Evolutionary conservation across 2,797 vertebrate species (phyloP), one percentile per base, ranked within the genome.

Genomic region (Rhinoraja longicauda): DNA sequence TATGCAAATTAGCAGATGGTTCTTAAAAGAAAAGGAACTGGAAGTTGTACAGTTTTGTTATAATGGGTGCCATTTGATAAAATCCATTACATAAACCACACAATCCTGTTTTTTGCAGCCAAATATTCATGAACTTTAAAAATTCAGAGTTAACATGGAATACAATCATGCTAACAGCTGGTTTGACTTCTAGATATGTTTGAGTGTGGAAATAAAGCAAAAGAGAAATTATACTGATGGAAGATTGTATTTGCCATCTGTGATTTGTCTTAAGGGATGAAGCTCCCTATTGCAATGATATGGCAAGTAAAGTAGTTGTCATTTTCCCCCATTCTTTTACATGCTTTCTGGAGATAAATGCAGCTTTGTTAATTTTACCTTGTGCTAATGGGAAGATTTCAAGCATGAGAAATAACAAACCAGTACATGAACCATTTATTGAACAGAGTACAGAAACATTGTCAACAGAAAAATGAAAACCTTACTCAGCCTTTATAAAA

Each of bases 311-410:
- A 32, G n/a, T n/a, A n/a, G n/a, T 39, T 21, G 15, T 39, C 19
- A 8, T 79, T 45, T 21, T 26, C 79, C 45, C 53, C 45, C 26
- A 8, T 2, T 53, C 45, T 82, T 19, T 45, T 24, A 2, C 53
- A 0, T 2, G 79, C 39, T 53, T 57, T 82, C 79, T 57, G 79
- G 12, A 81, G 53, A 39, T 45, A 81, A 39, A 21, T 45, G 19
- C 79, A 81, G 32, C 64, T 72, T 45, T 39, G 67, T 70, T 86
- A 62, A 72, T 91, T 90, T n/a, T 90, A 39, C 21, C n/a, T 90
- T 72, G 13, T 32, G 70, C 32, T 32, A 90, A 67, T 19, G 32
- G 64, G 88, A 90, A 91, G 64, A 39, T 21, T 12, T 39, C 19
- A 64, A 91, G 15, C 36, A 45, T 70, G 67, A 91, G 24, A 64